Percentiles rank a stretch among this genome's conserved stretches.
These are phyloP conservation scores for Marasmarcha lunaedactyla DNA, from an alignment of 2,888 invertebrate species.

Conservation along the genomic window DNA sequence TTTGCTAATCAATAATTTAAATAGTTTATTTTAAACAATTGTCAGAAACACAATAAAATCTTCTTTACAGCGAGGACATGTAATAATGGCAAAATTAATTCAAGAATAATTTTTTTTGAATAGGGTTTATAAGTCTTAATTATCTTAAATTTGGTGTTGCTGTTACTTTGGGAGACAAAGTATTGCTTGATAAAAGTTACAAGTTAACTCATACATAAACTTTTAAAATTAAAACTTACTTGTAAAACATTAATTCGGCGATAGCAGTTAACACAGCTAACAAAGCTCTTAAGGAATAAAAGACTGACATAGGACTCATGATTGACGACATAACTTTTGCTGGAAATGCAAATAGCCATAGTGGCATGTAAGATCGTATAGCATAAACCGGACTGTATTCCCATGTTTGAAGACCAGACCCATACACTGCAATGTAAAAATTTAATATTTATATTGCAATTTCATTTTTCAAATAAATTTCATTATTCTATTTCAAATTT, in stretches of 20 bases:
- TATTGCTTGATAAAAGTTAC: no score
- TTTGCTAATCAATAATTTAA: no score
- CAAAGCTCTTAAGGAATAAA: constrained; percentile 87
- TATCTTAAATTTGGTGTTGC: neutral
- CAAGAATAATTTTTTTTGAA: no score
- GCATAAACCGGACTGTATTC: constrained; percentile 97
- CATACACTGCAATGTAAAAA: constrained; percentile 77
- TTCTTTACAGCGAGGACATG: no score
- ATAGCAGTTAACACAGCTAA: constrained; percentile 84
- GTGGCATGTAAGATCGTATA: constrained; percentile 93
- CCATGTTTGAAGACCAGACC: constrained; percentile 98
- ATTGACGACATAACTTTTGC: constrained; percentile 83
- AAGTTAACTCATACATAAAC: no score
- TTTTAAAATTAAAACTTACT: constrained; percentile 72
- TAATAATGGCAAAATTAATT: no score
- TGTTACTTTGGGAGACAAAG: neutral
- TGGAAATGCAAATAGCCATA: constrained; percentile 90
- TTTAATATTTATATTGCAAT: no score
- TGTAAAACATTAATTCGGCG: constrained; percentile 94
- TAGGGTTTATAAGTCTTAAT: no score
- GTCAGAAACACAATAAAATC: no score
- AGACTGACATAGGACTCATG: constrained; percentile 85
- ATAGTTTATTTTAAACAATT: no score
- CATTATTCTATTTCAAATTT: neutral
- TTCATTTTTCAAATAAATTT: neutral